A percentile compares a stretch with the other conserved stretches of the same genome.
Conservation (phyloP, 2,797 vertebrate genomes). For the Malurus leucopterus region DNA sequence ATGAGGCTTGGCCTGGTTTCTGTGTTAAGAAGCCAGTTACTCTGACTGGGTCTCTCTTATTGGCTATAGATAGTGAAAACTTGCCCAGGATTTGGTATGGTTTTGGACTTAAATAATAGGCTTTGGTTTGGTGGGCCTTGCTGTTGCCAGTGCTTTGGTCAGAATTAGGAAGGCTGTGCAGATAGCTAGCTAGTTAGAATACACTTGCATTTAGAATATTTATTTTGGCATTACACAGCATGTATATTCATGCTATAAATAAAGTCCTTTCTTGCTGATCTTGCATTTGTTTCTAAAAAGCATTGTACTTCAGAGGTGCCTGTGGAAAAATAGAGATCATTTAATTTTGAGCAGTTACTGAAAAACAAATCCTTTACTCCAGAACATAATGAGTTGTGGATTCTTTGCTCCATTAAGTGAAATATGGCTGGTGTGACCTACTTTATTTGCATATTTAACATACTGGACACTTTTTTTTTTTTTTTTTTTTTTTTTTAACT, state of each 20-base stretch:
- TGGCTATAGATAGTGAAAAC: neutral
- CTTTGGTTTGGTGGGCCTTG: neutral
- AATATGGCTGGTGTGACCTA: conserved; percentile 55
- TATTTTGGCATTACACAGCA: neutral
- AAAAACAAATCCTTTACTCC: neutral
- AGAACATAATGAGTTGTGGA: conserved; percentile 12
- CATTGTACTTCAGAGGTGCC: neutral
- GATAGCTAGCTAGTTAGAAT: neutral
- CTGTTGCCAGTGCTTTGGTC: neutral
- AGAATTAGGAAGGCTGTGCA: neutral
- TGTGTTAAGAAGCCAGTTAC: neutral
- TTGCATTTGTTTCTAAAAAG: neutral
- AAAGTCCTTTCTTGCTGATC: neutral
- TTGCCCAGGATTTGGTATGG: neutral
- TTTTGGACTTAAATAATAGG: neutral
- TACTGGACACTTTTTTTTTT: conserved; percentile 22
- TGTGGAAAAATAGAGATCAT: neutral
- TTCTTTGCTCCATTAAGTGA: conserved; percentile 30
- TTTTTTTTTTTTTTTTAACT: neutral
- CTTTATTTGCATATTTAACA: conserved; percentile 65
- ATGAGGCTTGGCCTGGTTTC: conserved; percentile 14
- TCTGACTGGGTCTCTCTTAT: neutral
- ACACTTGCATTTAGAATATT: neutral
- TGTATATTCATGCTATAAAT: neutral
- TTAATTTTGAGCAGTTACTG: neutral